phyloP scores from a whole-genome alignment of 2,113 vertebrate genomes.

The Capricornis sumatraensis region DNA sequence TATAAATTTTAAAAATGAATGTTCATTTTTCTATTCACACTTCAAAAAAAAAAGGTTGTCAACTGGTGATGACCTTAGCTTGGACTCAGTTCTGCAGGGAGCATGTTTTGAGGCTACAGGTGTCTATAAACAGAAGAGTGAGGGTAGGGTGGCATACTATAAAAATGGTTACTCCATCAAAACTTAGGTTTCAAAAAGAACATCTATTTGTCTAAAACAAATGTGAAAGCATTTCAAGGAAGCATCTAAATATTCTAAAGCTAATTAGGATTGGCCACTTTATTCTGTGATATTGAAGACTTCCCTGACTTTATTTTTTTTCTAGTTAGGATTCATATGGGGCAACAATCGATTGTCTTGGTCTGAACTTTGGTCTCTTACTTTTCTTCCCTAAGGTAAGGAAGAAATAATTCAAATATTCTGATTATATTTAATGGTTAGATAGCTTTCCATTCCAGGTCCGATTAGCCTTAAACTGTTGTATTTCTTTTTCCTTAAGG shows the following conservation, averaged over 20 bases:
- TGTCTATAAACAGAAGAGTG: neutral
- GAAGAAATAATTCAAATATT: neutral
- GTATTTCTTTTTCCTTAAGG: neutral
- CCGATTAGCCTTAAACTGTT: neutral
- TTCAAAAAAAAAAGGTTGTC: neutral
- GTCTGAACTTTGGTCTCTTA: neutral
- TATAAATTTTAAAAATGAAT: neutral
- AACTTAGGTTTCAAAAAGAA: neutral
- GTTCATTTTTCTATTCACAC: neutral
- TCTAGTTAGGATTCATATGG: neutral
- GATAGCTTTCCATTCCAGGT: neutral
- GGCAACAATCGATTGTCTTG: neutral
- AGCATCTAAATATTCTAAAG: neutral
- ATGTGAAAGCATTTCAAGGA: neutral
- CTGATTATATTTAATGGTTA: conserved; percentile 19
- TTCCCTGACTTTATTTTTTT: neutral
- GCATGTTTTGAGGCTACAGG: neutral
- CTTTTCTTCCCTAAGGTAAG: neutral
- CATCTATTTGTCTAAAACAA: neutral
- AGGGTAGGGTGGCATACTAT: neutral
- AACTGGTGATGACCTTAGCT: neutral
- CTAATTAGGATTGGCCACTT: neutral
- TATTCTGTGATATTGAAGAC: neutral
- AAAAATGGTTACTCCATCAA: neutral
- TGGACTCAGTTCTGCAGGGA: neutral